Percentiles rank a stretch among this genome's conserved stretches.
Evolutionary conservation across 1,140 invertebrate genomes (phyloP).

Genomic region (Caenorhabditis latens): DNA sequence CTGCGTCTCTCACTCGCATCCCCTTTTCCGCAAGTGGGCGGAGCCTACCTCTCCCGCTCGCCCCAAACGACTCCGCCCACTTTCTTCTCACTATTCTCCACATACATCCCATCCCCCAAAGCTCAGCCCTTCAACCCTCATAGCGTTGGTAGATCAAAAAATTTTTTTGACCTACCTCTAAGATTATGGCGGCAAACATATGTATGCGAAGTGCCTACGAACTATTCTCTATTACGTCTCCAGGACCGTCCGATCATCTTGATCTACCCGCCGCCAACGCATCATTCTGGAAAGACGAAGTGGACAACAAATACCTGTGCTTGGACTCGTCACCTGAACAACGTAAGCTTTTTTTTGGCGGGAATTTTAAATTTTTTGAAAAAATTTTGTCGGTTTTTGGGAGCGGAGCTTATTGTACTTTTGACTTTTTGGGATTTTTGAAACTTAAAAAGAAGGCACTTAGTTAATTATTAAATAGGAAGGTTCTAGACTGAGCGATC

Average conservation of each 20-base stretch:
- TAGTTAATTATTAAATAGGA: too few relatives aligned
- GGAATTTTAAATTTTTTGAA: background rate
- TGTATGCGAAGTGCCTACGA: conserved; percentile 12
- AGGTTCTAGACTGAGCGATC: too few relatives aligned
- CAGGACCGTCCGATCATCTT: conserved; percentile 19
- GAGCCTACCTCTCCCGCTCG: background rate
- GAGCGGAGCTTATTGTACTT: too few relatives aligned
- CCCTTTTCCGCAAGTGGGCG: background rate
- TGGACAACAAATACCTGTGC: background rate
- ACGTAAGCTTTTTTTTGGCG: background rate
- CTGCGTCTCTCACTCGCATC: background rate
- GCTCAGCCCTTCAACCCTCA: too few relatives aligned
- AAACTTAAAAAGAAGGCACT: too few relatives aligned
- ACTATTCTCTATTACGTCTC: conserved; percentile 23
- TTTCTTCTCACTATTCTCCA: background rate
- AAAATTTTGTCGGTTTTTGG: too few relatives aligned
- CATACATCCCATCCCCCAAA: too few relatives aligned
- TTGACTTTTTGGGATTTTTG: too few relatives aligned
- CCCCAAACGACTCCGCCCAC: conserved; percentile 16
- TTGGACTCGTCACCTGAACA: conserved; percentile 1
- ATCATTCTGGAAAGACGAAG: conserved; percentile 47
- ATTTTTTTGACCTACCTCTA: too few relatives aligned
- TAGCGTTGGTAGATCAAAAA: too few relatives aligned
- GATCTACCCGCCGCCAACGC: background rate
- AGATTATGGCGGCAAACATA: background rate